Conservation (phyloP, 2,113 vertebrate species). For the Athene cunicularia region DNA sequence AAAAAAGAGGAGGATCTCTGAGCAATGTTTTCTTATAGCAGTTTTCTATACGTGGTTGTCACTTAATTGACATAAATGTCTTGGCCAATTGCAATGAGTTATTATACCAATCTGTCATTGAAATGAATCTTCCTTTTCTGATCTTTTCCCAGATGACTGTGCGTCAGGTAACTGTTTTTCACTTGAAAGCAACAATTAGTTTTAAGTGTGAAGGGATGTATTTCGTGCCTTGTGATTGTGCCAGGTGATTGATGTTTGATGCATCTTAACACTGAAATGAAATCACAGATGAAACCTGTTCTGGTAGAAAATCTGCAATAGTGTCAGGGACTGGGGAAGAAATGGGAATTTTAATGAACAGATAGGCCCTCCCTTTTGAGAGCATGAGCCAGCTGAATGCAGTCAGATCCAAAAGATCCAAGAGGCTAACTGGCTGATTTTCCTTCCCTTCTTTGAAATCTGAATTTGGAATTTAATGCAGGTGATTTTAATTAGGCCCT, state of each 20-base stretch:
- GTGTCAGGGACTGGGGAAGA: not conserved
- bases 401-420: not conserved
- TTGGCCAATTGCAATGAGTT: not conserved
- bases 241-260: not conserved
- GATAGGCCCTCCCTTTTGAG: not conserved
- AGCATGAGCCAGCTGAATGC: not conserved
- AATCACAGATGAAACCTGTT: not conserved
- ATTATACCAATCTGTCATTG: not conserved
- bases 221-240: not conserved
- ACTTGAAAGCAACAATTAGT: conserved; percentile 5
- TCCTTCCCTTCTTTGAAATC: not conserved
- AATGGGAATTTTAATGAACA: not conserved
- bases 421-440: not conserved
- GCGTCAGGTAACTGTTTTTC: not conserved
- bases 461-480: not conserved
- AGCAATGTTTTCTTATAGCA: not conserved
- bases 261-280: not conserved
- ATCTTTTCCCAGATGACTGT: not conserved
- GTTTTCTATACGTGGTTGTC: conserved; percentile 10
- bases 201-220: not conserved
- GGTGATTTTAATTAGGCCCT: not conserved
- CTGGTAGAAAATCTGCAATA: not conserved
- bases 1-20: not conserved
- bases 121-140: not conserved
- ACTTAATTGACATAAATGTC: conserved; percentile 15